Conservation (phyloP, 2,888 invertebrate species). For the Parnassius apollo region DNA sequence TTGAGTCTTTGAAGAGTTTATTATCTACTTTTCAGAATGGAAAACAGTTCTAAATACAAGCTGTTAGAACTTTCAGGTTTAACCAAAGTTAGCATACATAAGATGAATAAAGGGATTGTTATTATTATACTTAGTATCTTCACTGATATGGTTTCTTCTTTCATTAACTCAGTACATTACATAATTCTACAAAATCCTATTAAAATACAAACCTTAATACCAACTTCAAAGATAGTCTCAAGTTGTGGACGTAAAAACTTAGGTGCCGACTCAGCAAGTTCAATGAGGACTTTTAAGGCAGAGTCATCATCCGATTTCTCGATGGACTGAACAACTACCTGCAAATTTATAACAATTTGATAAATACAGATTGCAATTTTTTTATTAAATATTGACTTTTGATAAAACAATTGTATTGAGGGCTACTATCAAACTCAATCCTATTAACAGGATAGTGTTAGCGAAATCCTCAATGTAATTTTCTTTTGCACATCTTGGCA, state of each 20-base stretch:
- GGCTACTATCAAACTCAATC: conserved; percentile 77
- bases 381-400: conserved; percentile 3
- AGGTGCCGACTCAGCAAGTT: conserved; percentile 95
- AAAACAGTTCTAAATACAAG: too few species aligned
- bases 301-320: conserved; percentile 94
- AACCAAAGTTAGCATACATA: too few species aligned
- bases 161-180: conserved; percentile 4
- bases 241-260: conserved; percentile 95
- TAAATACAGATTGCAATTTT: not conserved
- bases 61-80: too few species aligned
- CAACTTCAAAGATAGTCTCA: conserved; percentile 91
- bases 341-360: conserved; percentile 27
- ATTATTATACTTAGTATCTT: not conserved
- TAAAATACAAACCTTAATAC: conserved; percentile 85
- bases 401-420: conserved; percentile 52
- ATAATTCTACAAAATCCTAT: conserved; percentile 15
- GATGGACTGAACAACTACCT: conserved; percentile 90
- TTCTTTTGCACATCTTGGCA: conserved; percentile 71
- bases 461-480: conserved; percentile 66
- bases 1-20: too few species aligned
- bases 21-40: too few species aligned
- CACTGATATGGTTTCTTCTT: conserved; percentile 20
- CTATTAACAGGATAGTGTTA: conserved; percentile 67
- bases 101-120: too few species aligned
- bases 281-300: conserved; percentile 94